phyloP scores from a whole-genome alignment of 2,797 vertebrate genomes.

The Agapornis canus region DNA sequence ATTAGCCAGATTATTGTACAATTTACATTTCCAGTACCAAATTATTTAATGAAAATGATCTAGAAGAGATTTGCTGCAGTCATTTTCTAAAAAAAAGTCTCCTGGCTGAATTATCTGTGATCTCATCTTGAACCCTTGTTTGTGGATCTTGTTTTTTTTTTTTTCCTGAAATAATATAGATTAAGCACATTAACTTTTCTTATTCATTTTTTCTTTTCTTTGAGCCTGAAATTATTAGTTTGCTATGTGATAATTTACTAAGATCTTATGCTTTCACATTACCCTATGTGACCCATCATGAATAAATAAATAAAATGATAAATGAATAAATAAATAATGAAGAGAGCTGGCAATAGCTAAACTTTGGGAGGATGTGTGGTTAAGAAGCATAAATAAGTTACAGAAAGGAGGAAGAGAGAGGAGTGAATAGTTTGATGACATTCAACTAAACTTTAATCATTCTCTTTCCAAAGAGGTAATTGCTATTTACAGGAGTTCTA shows the following conservation, averaged over 20 bases:
- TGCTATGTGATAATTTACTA: background rate
- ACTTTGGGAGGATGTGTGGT: background rate
- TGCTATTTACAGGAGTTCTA: constrained; percentile 55
- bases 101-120: background rate
- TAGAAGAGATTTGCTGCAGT: background rate
- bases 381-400: constrained; percentile 12
- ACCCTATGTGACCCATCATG: background rate
- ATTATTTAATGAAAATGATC: background rate
- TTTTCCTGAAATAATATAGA: background rate
- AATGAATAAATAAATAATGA: background rate
- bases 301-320: background rate
- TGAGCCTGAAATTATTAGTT: background rate
- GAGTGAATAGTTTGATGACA: constrained; percentile 54
- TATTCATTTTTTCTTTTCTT: background rate
- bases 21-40: background rate
- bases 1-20: background rate
- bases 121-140: background rate
- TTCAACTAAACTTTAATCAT: constrained; percentile 60
- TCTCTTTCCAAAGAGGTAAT: constrained; percentile 52
- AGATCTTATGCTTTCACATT: background rate
- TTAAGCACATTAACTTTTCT: background rate
- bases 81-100: background rate
- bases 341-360: background rate
- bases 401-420: background rate
- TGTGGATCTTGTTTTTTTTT: background rate